A percentile compares a stretch with the other conserved stretches of the same genome.
Conservation (phyloP, 2,797 vertebrate species). For the Acridotheres tristis region DNA sequence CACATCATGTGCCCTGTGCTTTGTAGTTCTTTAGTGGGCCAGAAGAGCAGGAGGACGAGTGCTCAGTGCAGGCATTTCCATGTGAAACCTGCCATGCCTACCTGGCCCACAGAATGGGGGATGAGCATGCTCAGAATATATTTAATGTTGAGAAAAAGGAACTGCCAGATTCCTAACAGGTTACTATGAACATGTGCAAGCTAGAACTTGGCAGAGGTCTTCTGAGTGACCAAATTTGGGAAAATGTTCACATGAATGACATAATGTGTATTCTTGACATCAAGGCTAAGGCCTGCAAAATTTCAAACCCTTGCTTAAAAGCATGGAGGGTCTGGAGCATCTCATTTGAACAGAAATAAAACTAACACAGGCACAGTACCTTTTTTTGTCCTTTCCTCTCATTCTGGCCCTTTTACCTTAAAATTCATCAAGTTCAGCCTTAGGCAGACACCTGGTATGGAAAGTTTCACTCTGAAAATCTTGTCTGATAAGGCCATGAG, state of each 20-base stretch:
- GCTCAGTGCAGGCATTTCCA: background rate
- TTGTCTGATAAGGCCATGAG: slow-evolving; percentile 17
- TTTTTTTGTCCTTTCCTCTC: background rate
- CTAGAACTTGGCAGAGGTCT: background rate
- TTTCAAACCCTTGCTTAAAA: slow-evolving; percentile 24
- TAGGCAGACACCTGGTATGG: slow-evolving; percentile 1
- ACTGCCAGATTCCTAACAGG: background rate
- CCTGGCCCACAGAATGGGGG: background rate
- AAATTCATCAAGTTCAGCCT: slow-evolving; percentile 27
- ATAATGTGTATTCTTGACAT: slow-evolving; percentile 4
- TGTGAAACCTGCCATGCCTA: background rate
- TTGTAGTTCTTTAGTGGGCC: background rate
- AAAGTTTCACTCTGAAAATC: slow-evolving; percentile 24
- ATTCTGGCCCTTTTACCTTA: background rate
- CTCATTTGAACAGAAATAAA: slow-evolving; percentile 8
- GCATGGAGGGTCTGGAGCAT: background rate
- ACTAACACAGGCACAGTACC: background rate
- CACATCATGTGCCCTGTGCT: background rate
- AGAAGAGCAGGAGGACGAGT: background rate
- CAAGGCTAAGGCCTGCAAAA: background rate
- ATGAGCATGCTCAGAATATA: background rate
- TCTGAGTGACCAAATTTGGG: slow-evolving; percentile 14
- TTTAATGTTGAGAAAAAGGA: background rate
- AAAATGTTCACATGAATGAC: slow-evolving; percentile 18
- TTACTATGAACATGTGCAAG: background rate